A percentile compares a stretch with the other conserved stretches of the same genome.
Evolutionary conservation across 2,113 vertebrate genomes (phyloP).

Genomic region (Centropristis striata): DNA sequence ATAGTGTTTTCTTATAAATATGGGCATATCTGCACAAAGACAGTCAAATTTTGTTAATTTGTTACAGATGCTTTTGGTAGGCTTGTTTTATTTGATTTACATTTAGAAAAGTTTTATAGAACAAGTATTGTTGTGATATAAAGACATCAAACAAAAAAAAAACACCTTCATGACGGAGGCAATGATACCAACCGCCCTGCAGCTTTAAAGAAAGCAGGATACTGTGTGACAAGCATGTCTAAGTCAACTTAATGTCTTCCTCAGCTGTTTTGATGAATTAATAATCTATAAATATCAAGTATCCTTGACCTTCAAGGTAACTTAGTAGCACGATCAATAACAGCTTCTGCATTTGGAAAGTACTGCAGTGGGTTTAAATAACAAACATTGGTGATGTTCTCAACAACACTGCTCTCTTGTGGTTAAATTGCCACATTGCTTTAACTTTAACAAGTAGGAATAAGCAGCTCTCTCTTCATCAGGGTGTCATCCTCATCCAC

Average conservation of each 20-base stretch:
- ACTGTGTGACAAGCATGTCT: background rate
- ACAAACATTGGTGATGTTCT: background rate
- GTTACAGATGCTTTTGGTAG: background rate
- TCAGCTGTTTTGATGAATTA: background rate
- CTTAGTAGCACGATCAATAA: background rate
- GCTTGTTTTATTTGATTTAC: background rate
- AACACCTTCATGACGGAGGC: too few species aligned
- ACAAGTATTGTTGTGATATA: background rate
- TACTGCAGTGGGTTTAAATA: background rate
- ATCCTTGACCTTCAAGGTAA: background rate
- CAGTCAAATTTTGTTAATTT: background rate
- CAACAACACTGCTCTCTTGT: conserved; percentile 4
- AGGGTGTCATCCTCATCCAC: conserved; percentile 92
- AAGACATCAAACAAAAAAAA: too few species aligned
- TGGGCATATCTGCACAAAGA: too few species aligned
- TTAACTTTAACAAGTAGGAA: background rate
- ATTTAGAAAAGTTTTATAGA: background rate
- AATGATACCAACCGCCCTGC: background rate
- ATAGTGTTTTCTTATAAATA: background rate
- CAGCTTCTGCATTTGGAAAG: background rate
- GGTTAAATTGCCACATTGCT: background rate
- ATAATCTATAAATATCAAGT: background rate
- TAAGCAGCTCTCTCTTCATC: conserved; percentile 13
- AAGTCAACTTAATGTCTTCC: background rate
- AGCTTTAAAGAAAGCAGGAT: background rate